Evolutionary conservation across 1,140 invertebrate genomes (phyloP).

Genomic region (Diorhabda carinulata): DNA sequence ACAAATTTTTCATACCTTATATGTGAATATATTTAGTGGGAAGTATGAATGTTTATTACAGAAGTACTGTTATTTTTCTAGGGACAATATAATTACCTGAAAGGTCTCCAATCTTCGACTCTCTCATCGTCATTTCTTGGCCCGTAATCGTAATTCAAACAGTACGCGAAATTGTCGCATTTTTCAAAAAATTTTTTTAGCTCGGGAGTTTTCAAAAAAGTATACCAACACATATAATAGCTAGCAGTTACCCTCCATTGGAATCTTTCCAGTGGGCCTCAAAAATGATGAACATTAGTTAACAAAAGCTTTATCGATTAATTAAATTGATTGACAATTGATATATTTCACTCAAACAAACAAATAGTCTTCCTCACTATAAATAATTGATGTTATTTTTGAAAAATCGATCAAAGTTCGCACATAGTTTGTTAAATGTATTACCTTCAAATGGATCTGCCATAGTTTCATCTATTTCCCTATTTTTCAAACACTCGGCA

Average conservation of each 20-base stretch:
- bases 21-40: too few species aligned
- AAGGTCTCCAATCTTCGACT: conserved; percentile 54
- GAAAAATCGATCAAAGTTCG: too few species aligned
- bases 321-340: too few species aligned
- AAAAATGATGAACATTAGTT: not conserved
- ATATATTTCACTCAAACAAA: too few species aligned
- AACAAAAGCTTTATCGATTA: too few species aligned
- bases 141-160: conserved; percentile 48
- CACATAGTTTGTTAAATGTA: too few species aligned
- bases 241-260: conserved; percentile 59
- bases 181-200: conserved; percentile 52
- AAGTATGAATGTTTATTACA: too few species aligned
- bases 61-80: too few species aligned
- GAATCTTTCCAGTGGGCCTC: conserved; percentile 49
- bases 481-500: conserved; percentile 50
- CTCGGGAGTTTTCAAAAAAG: conserved; percentile 54
- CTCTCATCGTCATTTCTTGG: conserved; percentile 52
- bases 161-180: conserved; percentile 61
- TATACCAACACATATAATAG: conserved; percentile 66
- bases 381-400: too few species aligned
- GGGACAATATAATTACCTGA: not conserved
- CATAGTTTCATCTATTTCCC: conserved; percentile 47
- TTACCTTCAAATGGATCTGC: conserved; percentile 54
- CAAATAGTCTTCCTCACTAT: too few species aligned
- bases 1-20: too few species aligned